A percentile compares a stretch with the other conserved stretches of the same genome.
These are phyloP conservation scores for Petrolisthes cinctipes DNA, from an alignment of 2,888 invertebrate species.

Conservation along the genomic window DNA sequence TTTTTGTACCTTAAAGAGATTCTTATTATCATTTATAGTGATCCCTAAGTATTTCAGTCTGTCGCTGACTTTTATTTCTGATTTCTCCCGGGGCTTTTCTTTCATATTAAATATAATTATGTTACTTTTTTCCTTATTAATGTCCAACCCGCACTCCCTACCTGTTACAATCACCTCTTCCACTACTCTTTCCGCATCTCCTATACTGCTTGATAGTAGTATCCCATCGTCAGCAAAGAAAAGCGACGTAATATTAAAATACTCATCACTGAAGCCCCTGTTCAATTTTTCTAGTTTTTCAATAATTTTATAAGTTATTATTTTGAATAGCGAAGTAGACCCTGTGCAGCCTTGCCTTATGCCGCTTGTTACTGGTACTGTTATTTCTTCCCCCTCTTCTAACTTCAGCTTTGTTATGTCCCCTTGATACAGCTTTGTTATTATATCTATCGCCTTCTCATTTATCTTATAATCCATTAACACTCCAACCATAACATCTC, in stretches of 20 bases:
- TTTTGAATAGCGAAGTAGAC: slow-evolving; percentile 19
- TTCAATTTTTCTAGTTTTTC: no score
- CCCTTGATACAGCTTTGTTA: not conserved
- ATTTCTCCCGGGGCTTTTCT: no score
- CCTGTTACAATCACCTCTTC: no score
- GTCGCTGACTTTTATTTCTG: no score
- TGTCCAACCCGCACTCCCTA: not conserved
- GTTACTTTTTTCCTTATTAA: slow-evolving; percentile 13
- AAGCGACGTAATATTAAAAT: no score
- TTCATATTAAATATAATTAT: not conserved
- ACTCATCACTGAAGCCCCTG: no score
- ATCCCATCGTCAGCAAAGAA: slow-evolving; percentile 20
- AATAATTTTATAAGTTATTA: slow-evolving; percentile 3
- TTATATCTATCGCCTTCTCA: not conserved
- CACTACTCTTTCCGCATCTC: no score
- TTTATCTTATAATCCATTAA: not conserved
- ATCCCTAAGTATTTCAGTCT: no score
- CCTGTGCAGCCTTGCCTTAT: slow-evolving; percentile 20
- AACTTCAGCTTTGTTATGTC: not conserved
- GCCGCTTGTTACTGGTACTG: slow-evolving; percentile 13
- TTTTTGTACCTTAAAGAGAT: no score
- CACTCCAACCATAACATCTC: not conserved
- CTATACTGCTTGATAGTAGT: not conserved
- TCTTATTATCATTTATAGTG: no score
- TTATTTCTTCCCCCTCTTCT: not conserved